These are phyloP conservation scores for Poecilia latipinna DNA, from an alignment of 2,113 vertebrate species.

Conservation along the genomic window DNA sequence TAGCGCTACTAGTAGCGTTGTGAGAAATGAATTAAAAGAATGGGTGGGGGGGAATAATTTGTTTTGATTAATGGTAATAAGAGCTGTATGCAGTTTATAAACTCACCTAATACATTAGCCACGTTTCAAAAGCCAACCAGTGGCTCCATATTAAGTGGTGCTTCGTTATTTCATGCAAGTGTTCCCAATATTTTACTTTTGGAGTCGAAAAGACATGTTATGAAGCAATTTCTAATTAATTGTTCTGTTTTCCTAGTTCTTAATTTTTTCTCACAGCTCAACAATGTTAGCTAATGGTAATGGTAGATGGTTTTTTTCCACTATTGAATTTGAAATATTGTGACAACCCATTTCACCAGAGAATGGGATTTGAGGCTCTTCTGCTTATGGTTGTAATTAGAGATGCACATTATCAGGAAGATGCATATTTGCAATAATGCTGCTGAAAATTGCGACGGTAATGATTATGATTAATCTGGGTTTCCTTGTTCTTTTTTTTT, in stretches of 20 bases:
- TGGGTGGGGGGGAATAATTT: not conserved
- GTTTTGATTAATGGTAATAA: not conserved
- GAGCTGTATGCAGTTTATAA: not conserved
- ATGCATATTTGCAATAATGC: not conserved
- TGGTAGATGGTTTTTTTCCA: not conserved
- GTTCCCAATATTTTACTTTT: not conserved
- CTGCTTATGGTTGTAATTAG: not conserved
- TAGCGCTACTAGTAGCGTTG: not conserved
- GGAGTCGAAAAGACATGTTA: not conserved
- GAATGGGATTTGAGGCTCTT: not conserved
- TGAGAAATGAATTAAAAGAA: not conserved
- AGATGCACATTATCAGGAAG: not conserved
- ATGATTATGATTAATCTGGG: not conserved
- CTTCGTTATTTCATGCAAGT: not conserved
- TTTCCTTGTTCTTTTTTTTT: not conserved
- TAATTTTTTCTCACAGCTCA: not conserved
- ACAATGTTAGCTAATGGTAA: not conserved
- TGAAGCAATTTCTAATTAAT: not conserved
- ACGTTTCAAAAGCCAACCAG: not conserved
- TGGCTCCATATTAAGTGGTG: not conserved
- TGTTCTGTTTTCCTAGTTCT: not conserved
- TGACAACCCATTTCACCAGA: not conserved
- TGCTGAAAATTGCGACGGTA: not conserved
- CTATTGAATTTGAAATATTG: not conserved
- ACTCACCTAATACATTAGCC: not conserved